phyloP scores from a whole-genome alignment of 1,140 invertebrate species.

The Camponotus floridanus region DNA sequence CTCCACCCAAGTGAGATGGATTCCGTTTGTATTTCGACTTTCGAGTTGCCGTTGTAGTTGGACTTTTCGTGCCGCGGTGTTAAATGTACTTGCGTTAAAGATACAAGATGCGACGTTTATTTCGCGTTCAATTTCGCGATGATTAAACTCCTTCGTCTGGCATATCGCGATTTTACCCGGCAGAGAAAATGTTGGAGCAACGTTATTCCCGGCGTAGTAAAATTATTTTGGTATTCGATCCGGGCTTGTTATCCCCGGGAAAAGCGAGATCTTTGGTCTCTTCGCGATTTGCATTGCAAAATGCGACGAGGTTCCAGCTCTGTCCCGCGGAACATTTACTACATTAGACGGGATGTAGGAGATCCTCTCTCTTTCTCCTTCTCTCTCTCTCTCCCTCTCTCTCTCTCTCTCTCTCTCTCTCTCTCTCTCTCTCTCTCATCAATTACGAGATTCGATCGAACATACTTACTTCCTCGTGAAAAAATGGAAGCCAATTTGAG shows the following conservation, averaged over 20 bases:
- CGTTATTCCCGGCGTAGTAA: neutral
- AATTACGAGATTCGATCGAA: conserved; percentile 43
- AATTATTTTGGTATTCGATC: neutral
- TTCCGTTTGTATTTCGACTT: conserved; percentile 22
- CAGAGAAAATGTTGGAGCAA: no score
- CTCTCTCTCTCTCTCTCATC: neutral
- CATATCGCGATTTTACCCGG: neutral
- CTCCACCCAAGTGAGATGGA: neutral
- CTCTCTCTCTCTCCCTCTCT: neutral
- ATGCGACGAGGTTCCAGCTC: neutral
- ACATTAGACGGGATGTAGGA: neutral
- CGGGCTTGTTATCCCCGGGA: neutral
- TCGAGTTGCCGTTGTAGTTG: neutral
- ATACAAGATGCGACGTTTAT: neutral
- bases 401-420: no score
- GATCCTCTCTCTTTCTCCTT: neutral
- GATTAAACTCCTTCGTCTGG: neutral
- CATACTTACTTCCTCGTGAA: neutral
- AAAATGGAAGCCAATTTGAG: conserved; percentile 11
- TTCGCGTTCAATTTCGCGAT: neutral
- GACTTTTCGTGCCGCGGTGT: neutral
- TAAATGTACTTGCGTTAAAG: neutral
- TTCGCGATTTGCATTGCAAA: neutral
- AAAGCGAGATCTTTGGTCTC: neutral
- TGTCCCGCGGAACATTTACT: conserved; percentile 35